Conservation (phyloP, 1,140 invertebrate genomes). For the Drosophila kikkawai region DNA sequence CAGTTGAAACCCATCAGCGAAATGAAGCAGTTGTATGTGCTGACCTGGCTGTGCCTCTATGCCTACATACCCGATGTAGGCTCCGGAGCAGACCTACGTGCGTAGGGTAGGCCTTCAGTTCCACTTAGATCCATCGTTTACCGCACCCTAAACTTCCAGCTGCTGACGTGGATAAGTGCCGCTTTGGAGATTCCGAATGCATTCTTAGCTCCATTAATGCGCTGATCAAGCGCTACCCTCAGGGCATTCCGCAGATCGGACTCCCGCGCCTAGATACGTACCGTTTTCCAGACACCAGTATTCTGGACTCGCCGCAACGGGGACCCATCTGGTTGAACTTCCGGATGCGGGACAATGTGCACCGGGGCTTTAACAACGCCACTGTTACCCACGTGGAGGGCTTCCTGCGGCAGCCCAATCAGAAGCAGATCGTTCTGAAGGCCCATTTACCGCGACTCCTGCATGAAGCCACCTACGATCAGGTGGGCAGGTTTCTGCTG, state of each 20-base stretch:
- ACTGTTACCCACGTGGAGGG: conserved; percentile 57
- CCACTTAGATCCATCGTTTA: not conserved
- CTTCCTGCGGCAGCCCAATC: conserved; percentile 45
- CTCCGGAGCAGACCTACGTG: conserved; percentile 14
- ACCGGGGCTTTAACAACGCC: conserved; percentile 16
- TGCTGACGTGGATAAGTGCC: conserved; percentile 55
- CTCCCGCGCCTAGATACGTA: conserved; percentile 37
- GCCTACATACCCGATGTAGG: not conserved
- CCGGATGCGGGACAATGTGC: conserved; percentile 23
- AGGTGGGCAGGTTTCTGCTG: conserved; percentile 20
- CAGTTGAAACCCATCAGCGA: conserved; percentile 4
- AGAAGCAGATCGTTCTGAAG: conserved; percentile 15
- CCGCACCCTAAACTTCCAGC: conserved; percentile 32
- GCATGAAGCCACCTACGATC: conserved; percentile 37
- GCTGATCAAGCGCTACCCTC: conserved; percentile 49
- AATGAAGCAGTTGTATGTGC: conserved; percentile 2
- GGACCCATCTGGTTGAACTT: conserved; percentile 58
- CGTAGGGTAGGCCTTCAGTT: conserved; percentile 1
- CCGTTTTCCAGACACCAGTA: not conserved
- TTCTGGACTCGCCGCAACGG: conserved; percentile 11
- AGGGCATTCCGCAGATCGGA: conserved; percentile 62
- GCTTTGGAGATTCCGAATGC: conserved; percentile 47
- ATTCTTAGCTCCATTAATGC: conserved; percentile 50
- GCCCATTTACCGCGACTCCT: conserved; percentile 35
- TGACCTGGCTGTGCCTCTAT: not conserved